Evolutionary conservation across 2,113 vertebrate species (phyloP).

Genomic region (Phasianus colchicus): DNA sequence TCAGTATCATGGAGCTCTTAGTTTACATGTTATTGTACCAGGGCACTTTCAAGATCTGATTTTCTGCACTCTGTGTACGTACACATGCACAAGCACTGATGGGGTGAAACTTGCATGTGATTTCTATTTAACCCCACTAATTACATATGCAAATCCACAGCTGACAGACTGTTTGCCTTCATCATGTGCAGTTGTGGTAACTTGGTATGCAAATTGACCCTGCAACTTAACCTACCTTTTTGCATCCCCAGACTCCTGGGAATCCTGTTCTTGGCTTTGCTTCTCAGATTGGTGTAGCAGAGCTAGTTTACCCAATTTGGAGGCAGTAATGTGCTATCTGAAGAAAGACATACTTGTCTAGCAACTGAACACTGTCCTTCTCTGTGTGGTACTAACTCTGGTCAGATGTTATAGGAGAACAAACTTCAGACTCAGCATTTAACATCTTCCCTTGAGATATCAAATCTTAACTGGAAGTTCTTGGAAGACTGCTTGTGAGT

Average conservation of each 20-base stretch:
- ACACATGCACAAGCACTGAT: neutral
- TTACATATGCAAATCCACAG: neutral
- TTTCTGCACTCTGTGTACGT: neutral
- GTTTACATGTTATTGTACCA: neutral
- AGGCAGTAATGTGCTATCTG: neutral
- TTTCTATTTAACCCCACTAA: neutral
- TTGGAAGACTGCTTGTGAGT: neutral
- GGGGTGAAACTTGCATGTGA: neutral
- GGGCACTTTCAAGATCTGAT: neutral
- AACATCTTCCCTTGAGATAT: neutral
- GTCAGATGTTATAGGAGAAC: neutral
- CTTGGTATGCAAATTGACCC: neutral
- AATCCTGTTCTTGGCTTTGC: neutral
- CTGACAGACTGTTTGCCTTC: neutral
- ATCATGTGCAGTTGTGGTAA: neutral
- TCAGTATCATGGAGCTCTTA: neutral
- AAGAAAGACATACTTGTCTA: neutral
- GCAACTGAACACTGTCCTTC: neutral
- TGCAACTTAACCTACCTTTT: neutral
- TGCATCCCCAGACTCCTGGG: neutral
- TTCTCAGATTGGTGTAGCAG: neutral
- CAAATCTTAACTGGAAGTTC: neutral
- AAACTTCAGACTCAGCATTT: neutral
- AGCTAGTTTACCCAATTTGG: neutral
- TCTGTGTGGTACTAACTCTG: accelerated